Base-by-base conservation (phyloP, 2,113 vertebrate species). In the Glaucidium brasilianum region DNA sequence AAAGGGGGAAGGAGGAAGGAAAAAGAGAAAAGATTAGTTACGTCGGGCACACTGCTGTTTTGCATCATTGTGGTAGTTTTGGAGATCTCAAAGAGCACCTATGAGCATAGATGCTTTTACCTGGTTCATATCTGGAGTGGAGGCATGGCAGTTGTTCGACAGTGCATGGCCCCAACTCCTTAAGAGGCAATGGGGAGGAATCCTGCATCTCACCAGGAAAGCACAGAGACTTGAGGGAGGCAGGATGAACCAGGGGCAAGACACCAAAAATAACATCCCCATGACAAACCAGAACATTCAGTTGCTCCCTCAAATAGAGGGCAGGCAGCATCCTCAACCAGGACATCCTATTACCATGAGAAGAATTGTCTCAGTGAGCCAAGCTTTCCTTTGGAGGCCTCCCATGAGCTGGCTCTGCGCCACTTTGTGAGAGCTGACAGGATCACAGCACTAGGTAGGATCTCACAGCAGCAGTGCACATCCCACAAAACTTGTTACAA, bases 401-500 rank as follows among this genome's bases (percentile, higher is more conserved):
- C 62, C 37, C 21, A 52, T 60, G 56, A 81, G 43, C 76, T 88
- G 82, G 91, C 60, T 87, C 53, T n/a, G 45, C 50, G 86, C 92
- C 71, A 56, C 56, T 68, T 81, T 37, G 47, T 73, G 60, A 91
- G 80, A 82, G 75, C 47, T 84, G 85, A 84, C 62, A 53, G 72
- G 47, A 94, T 91, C 76, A 60, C 66, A 87, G 60, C 43, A 64
- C 64, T 58, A 85, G 76, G 83, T 66, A 89, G 83, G 78, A 92
- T 76, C 85, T 95, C 18, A 2, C 45, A 88, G 58, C 5, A 0
- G 82, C 62, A 78, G 74, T 5, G 45, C n/a, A 73, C 75, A 76
- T 85, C 78, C 71, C 75, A 94, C 74, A 87, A n/a, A 94, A 92
- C 50, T 35, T 58, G 62, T 85, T 91, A 87, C 89, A 85, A 95